Evolutionary conservation across 2,888 invertebrate genomes (phyloP), one percentile per base, ranked within the genome.

Genomic region (Drosophila paranaensis): DNA sequence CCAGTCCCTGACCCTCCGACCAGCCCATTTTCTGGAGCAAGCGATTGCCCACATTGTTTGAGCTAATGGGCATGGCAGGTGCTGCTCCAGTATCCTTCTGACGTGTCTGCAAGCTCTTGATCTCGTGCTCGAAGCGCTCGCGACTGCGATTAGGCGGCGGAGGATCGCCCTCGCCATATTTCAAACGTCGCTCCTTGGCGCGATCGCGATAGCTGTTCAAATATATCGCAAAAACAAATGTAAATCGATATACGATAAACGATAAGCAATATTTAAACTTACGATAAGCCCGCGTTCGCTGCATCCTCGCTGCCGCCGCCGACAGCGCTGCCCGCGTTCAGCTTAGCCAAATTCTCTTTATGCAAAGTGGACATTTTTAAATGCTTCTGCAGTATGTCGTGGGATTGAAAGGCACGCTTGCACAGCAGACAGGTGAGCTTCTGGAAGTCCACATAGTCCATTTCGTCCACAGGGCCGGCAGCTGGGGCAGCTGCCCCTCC

Each of bases 1-100:
- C 99, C 27, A 99, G 93, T 0, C 99, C 99, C 93, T 97, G 96
- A 0, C 99, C 99, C 91, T 98, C 98, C 8, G 96, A 96, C 99
- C 99, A 99, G 6, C 99, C 99, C 99, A 99, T 99, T 93, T 98
- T 98, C 93, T 99, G 98, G 75, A 99, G 93, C 92, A 99, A 94
- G 91, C 97, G 96, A 91, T 97, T 99, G 9, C 99, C 99, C 68
- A 99, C 97, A 85, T 98, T 98, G 81, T 97, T 98, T 0, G 97
- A 95, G 82, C 97, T 94, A 88, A 98, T 94, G 9, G 93, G 93
- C 86, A 90, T 71, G 13, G 90, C 86, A 1, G 93, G 90, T 6
- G 89, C 91, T 90, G 86, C 93, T 0, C 51, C 63, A 2, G 25
- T 33, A 87, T 93, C 82, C 39, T 85, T 81, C 43, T 86, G 90